phyloP scores from a whole-genome alignment of 2,888 invertebrate species.

The Rotaria macrura region DNA sequence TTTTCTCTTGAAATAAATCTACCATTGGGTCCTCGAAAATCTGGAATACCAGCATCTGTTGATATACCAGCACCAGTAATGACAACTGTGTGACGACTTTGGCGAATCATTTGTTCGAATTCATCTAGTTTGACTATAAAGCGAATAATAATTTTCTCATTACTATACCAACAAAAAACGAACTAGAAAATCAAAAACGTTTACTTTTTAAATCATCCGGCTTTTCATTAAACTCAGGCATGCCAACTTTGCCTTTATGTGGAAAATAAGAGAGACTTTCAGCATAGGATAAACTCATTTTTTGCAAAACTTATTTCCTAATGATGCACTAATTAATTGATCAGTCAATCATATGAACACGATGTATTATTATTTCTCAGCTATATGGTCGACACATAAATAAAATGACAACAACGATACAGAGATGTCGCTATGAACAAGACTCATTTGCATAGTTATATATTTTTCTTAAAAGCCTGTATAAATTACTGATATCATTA shows the following conservation, averaged over 20 bases:
- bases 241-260: slow-evolving; percentile 30
- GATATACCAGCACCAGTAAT: slow-evolving; percentile 50
- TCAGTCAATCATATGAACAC: neutral
- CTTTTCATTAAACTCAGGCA: slow-evolving; percentile 25
- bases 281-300: slow-evolving; percentile 31
- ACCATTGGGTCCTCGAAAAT: slow-evolving; percentile 69
- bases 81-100: slow-evolving; percentile 27
- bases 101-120: slow-evolving; percentile 19
- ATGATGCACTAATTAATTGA: too few relatives aligned
- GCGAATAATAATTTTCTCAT: neutral
- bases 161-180: neutral
- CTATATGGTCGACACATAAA: neutral
- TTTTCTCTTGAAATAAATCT: neutral
- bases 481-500: too few relatives aligned
- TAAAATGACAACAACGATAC: neutral
- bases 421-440: neutral
- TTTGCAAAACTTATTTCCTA: too few relatives aligned
- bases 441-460: too few relatives aligned
- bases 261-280: slow-evolving; percentile 29
- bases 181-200: neutral
- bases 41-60: slow-evolving; percentile 65
- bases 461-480: too few relatives aligned
- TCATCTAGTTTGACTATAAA: slow-evolving; percentile 23
- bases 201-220: slow-evolving; percentile 17
- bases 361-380: neutral